Conservation (phyloP, 2,888 invertebrate species). For the Nesidiocoris tenuis region DNA sequence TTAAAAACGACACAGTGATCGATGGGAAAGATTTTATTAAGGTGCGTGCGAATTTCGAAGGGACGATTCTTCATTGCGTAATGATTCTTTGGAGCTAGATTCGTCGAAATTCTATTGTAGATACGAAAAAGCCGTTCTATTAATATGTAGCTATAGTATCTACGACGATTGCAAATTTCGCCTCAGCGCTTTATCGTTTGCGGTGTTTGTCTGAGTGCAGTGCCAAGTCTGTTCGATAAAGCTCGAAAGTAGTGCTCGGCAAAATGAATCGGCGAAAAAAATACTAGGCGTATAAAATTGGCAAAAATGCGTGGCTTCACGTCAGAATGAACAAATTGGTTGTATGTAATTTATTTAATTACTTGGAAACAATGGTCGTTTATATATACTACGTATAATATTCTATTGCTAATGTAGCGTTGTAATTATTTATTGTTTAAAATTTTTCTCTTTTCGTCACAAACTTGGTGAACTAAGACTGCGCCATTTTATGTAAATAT, state of each 20-base stretch:
- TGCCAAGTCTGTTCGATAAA: conserved; percentile 6
- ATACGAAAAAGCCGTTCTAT: conserved; percentile 7
- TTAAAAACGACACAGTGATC: conserved; percentile 17
- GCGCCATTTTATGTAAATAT: conserved; percentile 43
- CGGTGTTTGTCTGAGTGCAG: not conserved
- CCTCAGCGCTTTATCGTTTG: conserved; percentile 11
- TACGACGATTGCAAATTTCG: conserved; percentile 10
- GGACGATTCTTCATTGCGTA: not conserved
- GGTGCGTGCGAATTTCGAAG: not conserved
- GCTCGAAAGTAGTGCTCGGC: not conserved
- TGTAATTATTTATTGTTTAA: conserved; percentile 37
- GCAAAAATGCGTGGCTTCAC: not conserved
- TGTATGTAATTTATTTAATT: conserved; percentile 21
- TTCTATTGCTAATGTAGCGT: conserved; percentile 22
- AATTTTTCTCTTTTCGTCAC: not conserved
- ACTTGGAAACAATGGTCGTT: not conserved
- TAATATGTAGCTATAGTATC: not conserved
- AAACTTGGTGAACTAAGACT: conserved; percentile 47
- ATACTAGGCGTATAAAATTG: no score
- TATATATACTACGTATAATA: no score
- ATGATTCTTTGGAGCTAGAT: conserved; percentile 2
- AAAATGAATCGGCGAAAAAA: not conserved
- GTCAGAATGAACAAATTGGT: conserved; percentile 10
- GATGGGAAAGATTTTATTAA: not conserved
- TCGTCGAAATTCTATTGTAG: conserved; percentile 26